Conservation (phyloP, 1,140 invertebrate genomes). For the Physella acuta region DNA sequence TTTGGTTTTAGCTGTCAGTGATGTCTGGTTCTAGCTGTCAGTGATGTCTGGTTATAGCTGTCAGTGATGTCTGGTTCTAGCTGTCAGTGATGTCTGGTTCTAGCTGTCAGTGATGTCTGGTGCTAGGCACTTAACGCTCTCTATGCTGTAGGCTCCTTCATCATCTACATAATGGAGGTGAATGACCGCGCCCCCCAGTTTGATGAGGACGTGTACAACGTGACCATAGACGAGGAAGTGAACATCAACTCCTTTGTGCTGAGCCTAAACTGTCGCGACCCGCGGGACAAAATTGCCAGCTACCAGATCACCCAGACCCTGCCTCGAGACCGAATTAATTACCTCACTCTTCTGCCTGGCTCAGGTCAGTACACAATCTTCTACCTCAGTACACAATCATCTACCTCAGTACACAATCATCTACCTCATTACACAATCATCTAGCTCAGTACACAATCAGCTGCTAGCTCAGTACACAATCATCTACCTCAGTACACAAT, state of each 20-base stretch:
- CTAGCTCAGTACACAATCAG: too few species aligned
- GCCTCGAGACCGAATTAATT: constrained; percentile 27
- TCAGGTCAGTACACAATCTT: constrained; percentile 64
- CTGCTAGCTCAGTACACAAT: too few species aligned
- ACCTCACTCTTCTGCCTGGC: constrained; percentile 70
- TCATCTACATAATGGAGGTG: constrained; percentile 83
- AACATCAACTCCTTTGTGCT: constrained; percentile 77
- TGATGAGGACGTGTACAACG: constrained; percentile 65
- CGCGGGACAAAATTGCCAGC: constrained; percentile 64
- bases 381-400: too few species aligned
- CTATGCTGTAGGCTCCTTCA: constrained; percentile 69
- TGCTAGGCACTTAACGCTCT: neutral
- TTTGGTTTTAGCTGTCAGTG: neutral
- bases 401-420: too few species aligned
- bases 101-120: neutral
- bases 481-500: too few species aligned
- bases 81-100: neutral
- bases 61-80: neutral
- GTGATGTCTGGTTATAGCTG: neutral
- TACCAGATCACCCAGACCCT: constrained; percentile 38
- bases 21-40: neutral
- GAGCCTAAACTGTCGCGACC: constrained; percentile 78
- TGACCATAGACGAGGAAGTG: constrained; percentile 79
- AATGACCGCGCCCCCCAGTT: constrained; percentile 68
- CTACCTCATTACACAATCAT: too few species aligned